Evolutionary conservation across 2,888 invertebrate species (phyloP), one percentile per base, ranked within the genome.

Genomic region (Cosmorhoe ocellata): DNA sequence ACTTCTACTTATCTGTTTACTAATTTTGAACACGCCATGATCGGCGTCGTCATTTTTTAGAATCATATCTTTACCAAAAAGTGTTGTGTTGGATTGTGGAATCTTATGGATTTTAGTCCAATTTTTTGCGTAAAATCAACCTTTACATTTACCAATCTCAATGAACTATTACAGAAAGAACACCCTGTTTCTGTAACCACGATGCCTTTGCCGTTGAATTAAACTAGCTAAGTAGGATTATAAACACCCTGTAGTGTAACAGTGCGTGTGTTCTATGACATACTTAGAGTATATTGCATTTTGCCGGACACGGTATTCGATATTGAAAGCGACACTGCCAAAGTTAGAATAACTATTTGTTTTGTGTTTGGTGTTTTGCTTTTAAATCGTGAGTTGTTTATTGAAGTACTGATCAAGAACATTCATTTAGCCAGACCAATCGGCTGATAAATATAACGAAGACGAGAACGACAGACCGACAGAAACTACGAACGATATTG

Each of bases 271-370:
- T 2, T 18, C 18, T 18, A 2, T 18, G 3, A 18, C 18, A 18
- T 18, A 18, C 4, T 33, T 33, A 46, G 27, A 27, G 14, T 10
- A 18, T 34, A 18, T 46, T 46, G 46, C 46, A 44, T 50, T 18
- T 44, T 43, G 12, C 38, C 32, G 26, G n/a, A n/a, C n/a, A 40
- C 30, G 38, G 26, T 43, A 31, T 39, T 48, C 39, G 28, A 33
- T 46, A 46, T 45, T 42, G 31, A 37, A 46, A 47, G 47, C 33
- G 36, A 48, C 52, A 52, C 52, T 48, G 52, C 52, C 52, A 52
- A 48, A 52, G 47, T 31, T 39, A 39, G 51, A 42, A 38, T 51
- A 33, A 46, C 46, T 14, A 14, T 40, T 40, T 37, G 38, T 46
- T 36, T 44, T 32, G 37, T 45, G 32, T 41, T 45, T 45, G 5